Percentiles rank a stretch among this genome's conserved stretches.
Conservation (phyloP, 2,888 invertebrate genomes). For the Odontothrips loti region DNA sequence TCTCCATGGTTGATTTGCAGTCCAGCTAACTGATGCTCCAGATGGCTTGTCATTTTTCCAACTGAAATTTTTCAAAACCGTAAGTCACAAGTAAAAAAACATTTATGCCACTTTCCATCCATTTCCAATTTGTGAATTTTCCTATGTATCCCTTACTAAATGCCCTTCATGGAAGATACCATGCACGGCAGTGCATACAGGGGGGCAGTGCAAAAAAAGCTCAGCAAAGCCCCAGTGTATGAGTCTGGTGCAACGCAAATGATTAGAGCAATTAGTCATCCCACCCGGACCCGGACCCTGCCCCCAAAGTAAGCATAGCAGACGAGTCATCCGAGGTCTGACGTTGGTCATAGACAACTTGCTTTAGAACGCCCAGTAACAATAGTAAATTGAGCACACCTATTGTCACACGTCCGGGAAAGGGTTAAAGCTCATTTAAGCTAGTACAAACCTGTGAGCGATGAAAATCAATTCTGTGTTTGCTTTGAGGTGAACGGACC, state of each 20-base stretch:
- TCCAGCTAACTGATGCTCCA: slow-evolving; percentile 40
- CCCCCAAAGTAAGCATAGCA: neutral
- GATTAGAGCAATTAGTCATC: slow-evolving; percentile 18
- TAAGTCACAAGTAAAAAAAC: neutral
- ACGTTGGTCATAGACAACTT: neutral
- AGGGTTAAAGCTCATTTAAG: neutral
- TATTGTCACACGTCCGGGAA: neutral
- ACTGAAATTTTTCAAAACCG: neutral
- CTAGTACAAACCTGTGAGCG: neutral
- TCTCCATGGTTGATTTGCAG: slow-evolving; percentile 38
- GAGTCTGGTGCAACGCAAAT: too few species aligned
- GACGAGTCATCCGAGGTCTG: slow-evolving; percentile 1
- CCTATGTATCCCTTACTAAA: neutral
- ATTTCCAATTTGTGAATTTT: neutral
- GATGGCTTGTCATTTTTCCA: slow-evolving; percentile 35
- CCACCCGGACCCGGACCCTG: neutral
- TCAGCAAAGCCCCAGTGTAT: neutral
- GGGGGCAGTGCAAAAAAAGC: neutral
- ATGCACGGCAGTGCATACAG: neutral
- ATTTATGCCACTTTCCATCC: neutral
- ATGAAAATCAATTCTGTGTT: neutral
- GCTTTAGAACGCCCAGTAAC: too few species aligned
- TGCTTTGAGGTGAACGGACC: neutral
- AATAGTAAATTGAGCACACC: too few species aligned
- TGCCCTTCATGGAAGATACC: neutral